These are phyloP conservation scores for Drosophila cracens DNA, from an alignment of 2,888 invertebrate species.

Conservation along the genomic window DNA sequence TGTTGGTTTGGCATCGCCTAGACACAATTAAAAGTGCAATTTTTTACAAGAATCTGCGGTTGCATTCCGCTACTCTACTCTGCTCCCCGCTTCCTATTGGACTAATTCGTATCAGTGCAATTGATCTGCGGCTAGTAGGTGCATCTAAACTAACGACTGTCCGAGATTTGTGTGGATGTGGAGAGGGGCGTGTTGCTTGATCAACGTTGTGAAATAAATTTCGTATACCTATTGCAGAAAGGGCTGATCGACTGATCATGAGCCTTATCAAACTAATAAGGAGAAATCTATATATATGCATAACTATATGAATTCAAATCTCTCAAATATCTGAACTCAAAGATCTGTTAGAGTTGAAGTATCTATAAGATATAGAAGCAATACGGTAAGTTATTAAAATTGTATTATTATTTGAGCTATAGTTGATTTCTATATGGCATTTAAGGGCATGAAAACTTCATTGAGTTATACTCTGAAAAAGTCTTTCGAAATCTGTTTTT, in stretches of 20 bases:
- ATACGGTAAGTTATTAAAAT: neutral
- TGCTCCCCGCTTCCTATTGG: constrained; percentile 39
- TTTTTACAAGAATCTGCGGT: constrained; percentile 58
- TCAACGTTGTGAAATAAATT: constrained; percentile 80
- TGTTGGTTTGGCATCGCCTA: constrained; percentile 20
- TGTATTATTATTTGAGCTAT: neutral
- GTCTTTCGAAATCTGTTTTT: constrained; percentile 20
- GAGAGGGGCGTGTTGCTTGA: constrained; percentile 65
- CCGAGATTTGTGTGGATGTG: constrained; percentile 17
- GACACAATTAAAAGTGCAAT: constrained; percentile 63
- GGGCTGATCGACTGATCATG: constrained; percentile 9
- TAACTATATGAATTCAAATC: neutral
- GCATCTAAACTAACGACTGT: constrained; percentile 31
- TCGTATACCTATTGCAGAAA: constrained; percentile 25
- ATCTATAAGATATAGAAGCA: neutral
- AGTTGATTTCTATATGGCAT: neutral
- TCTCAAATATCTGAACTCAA: neutral
- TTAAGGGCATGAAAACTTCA: constrained; percentile 22
- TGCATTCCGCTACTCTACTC: constrained; percentile 36
- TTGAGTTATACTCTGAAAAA: constrained; percentile 6
- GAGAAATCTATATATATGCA: neutral
- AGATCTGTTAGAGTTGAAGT: neutral
- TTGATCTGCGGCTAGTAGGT: constrained; percentile 54
- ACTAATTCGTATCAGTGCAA: constrained; percentile 71
- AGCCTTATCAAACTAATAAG: neutral